Base-by-base conservation (phyloP, 2,113 vertebrate genomes). In the Rhea pennata region DNA sequence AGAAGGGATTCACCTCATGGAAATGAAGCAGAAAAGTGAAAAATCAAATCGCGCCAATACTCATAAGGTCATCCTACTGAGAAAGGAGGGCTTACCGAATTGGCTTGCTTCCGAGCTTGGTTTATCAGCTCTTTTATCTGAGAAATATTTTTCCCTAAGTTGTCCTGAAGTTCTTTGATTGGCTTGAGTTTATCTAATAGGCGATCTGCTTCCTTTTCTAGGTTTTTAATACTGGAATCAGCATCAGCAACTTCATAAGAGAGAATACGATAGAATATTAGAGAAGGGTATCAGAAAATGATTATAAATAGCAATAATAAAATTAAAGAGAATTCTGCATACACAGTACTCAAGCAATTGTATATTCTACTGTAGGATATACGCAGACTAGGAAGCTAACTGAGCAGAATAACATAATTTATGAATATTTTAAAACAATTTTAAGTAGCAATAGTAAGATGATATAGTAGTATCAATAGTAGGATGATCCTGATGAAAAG, bases 121-220 rank as follows among this genome's bases (percentile, higher is more conserved):
- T 98, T 99, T 97, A 99, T 99, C 85, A 99, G 97, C 82, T 99
- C 99, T 94, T 99, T 99, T 92, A 99, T 99, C 97, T 99, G 99
- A 11, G 99, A 99, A 96, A 99, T 99, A 96, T 99, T 99, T 93
- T 98, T 99, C 91, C 98, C 99, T 90, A 99, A 95, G 89, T 99
- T 99, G 96, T 99, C 99, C 96, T 99, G 99, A 84, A 99, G 98
- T 96, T 98, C 98, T 97, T 98, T 99, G 96, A 99, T 99, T 51
- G 99, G 99, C 96, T 99, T 99, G 84, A 99, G 98, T 96, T 99
- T 99, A 96, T 99, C 98, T 96, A 99, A 76, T 67, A 99, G 98
- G 24, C 98, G 98, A 95, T 99, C 98, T 40, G 99, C 98, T 96
- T 99, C 99, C 39, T 99, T 98, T 96, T 99, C 99, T 83, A 99